Percentiles rank a stretch among this genome's conserved stretches.
phyloP scores from a whole-genome alignment of 2,113 vertebrate species.

The Ictalurus furcatus region DNA sequence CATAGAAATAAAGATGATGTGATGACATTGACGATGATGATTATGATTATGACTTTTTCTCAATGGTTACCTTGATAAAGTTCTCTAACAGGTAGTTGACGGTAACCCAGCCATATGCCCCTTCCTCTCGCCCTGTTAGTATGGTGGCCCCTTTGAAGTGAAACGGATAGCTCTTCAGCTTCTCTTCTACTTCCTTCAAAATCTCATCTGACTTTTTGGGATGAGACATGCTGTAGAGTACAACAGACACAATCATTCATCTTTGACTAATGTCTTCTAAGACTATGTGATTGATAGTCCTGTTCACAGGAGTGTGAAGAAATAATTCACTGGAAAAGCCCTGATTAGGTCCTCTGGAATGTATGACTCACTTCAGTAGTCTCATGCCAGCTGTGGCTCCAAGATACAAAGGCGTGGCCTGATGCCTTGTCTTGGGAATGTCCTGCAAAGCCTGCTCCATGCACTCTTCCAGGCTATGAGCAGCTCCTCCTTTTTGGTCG shows the following conservation, averaged over 20 bases:
- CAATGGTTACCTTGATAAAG: slow-evolving; percentile 77
- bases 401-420: slow-evolving; percentile 70
- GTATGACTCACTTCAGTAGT: slow-evolving; percentile 74
- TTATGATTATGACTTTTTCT: not conserved
- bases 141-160: slow-evolving; percentile 76
- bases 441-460: slow-evolving; percentile 67
- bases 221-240: slow-evolving; percentile 66
- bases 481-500: slow-evolving; percentile 55
- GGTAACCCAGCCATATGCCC: slow-evolving; percentile 83
- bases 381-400: slow-evolving; percentile 88
- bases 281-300: not conserved
- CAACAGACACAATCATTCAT: not conserved
- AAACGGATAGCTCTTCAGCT: slow-evolving; percentile 76
- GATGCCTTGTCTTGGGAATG: slow-evolving; percentile 71
- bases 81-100: slow-evolving; percentile 84
- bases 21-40: too few relatives aligned
- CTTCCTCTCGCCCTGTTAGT: slow-evolving; percentile 80
- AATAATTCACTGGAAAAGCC: not conserved
- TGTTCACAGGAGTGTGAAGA: not conserved
- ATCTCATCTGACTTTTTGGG: slow-evolving; percentile 61
- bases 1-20: not conserved
- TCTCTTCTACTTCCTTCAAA: slow-evolving; percentile 69
- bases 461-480: slow-evolving; percentile 67
- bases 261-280: not conserved
- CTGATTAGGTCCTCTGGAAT: not conserved